phyloP scores from a whole-genome alignment of 1,140 invertebrate genomes.

The Pseudomyrmex dendroicus region DNA sequence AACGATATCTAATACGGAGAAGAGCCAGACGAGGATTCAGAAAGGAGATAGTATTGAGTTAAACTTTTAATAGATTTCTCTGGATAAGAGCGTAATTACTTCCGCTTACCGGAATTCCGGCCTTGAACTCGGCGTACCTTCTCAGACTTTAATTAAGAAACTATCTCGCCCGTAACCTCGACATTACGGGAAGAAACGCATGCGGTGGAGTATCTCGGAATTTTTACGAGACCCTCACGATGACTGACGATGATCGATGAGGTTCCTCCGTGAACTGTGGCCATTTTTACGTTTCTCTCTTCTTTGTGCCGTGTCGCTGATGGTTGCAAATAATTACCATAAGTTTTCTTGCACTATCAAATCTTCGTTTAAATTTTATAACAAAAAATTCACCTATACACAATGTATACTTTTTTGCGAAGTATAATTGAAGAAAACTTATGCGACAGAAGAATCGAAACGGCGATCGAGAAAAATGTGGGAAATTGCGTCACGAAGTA shows the following conservation, averaged over 20 bases:
- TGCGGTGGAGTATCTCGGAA: conserved; percentile 59
- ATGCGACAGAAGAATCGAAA: neutral
- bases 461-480: neutral
- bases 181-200: conserved; percentile 46
- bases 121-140: conserved; percentile 66
- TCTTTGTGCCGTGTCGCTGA: neutral
- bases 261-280: conserved; percentile 60
- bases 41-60: conserved; percentile 55
- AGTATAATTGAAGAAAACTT: neutral
- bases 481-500: neutral
- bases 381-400: neutral
- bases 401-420: neutral
- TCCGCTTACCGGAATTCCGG: conserved; percentile 61
- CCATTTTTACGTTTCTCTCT: conserved; percentile 70
- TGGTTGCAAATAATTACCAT: conserved; percentile 28
- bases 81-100: conserved; percentile 62
- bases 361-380: neutral
- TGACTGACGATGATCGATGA: conserved; percentile 82
- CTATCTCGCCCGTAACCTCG: conserved; percentile 73
- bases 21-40: conserved; percentile 28
- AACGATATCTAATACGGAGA: conserved; percentile 60
- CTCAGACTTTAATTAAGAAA: conserved; percentile 80
- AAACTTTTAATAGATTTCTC: conserved; percentile 69
- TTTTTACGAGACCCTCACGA: conserved; percentile 70
- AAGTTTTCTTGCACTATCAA: conserved; percentile 2